phyloP scores from a whole-genome alignment of 2,797 vertebrate genomes.

The Propithecus deckenii region DNA sequence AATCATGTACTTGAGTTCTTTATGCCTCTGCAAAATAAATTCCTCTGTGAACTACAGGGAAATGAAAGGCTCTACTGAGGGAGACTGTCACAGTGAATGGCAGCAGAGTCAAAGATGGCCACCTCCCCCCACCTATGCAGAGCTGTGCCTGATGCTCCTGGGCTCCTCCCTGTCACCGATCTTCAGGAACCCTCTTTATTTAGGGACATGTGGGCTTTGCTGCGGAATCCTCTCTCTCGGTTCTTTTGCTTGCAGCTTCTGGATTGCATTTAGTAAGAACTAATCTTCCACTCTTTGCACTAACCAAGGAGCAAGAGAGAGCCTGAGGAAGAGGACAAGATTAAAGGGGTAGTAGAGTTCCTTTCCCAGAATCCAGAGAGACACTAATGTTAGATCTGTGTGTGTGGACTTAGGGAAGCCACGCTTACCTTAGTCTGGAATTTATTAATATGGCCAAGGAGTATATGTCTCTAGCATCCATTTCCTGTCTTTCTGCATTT shows the following conservation, averaged over 20 bases:
- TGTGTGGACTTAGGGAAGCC: not conserved
- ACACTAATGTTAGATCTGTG: not conserved
- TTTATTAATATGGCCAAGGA: not conserved
- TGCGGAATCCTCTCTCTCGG: not conserved
- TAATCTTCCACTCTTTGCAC: not conserved
- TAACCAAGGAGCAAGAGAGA: not conserved
- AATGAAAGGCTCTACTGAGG: not conserved
- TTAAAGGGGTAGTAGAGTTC: not conserved
- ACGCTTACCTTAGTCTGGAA: not conserved
- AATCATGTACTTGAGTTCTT: not conserved
- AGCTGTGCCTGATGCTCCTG: not conserved
- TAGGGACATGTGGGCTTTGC: not conserved
- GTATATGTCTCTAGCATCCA: not conserved
- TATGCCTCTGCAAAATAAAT: conserved; percentile 34
- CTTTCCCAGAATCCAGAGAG: not conserved
- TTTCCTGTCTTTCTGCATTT: not conserved
- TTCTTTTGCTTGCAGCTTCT: not conserved
- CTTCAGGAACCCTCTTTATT: not conserved
- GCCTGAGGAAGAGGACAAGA: not conserved
- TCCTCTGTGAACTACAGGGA: not conserved
- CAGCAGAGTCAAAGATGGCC: not conserved
- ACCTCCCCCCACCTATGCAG: not conserved
- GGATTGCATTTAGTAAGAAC: not conserved
- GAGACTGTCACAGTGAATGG: not conserved
- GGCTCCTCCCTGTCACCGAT: not conserved